Base-by-base conservation (phyloP, 2,113 vertebrate genomes). In the Apteryx mantelli region DNA sequence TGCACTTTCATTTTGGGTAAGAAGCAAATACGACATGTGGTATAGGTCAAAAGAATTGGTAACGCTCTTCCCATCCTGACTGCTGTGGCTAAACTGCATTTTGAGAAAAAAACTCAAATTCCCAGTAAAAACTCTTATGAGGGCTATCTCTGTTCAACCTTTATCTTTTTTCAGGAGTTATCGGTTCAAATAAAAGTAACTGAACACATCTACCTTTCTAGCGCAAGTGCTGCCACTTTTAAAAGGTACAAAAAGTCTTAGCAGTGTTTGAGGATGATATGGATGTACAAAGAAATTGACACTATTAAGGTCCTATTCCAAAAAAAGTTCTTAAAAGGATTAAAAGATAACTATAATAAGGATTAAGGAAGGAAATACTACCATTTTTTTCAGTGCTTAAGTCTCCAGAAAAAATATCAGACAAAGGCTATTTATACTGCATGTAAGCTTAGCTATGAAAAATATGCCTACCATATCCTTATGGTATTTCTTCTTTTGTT, bases 381-480 rank as follows among this genome's bases (percentile, higher is more conserved):
- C 24, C 3, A 8, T 24, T n/a, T 86, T 84, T 40, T 86, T 64
- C 66, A 75, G 36, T 79, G 24, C 61, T 50, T 78, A 70, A 69
- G 75, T 93, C 64, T 94, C 38, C 68, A 88, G 34, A 63, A 76
- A 90, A 91, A 75, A 75, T 52, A 52, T 30, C 30, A 86, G 64
- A 91, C 89, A 95, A 85, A 82, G 32, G 38, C 61, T 70, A 77
- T 53, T 82, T 85, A 42, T 73, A 69, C 7, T 80, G 30, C 63
- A 32, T 73, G 50, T 50, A 87, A 95, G 82, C 40, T 80, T 91
- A 94, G 48, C 81, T 77, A 87, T 79, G 24, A 91, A 94, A 89
- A 81, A 89, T 85, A 89, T 42, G 9, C 20, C 55, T 64, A 64
- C 50, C 38, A 75, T 79, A 56, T 82, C 86, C 87, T 68, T 46